Evolutionary conservation across 2,888 invertebrate species (phyloP), one percentile per base, ranked within the genome.

Genomic region (Euspilapteryx auroguttella): DNA sequence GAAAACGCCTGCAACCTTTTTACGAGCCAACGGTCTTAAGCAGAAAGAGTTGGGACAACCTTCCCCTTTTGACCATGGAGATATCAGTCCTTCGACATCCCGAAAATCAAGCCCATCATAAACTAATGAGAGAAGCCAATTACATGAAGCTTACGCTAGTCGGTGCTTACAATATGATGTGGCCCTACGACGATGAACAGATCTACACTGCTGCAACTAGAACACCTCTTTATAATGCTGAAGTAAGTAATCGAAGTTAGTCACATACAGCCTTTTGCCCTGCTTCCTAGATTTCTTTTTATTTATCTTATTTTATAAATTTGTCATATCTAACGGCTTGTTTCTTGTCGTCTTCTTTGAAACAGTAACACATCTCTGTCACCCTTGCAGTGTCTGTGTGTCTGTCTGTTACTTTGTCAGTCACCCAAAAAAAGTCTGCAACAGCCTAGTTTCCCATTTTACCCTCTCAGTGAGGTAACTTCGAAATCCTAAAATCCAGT

Each of bases 1-100:
- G 42, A 30, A 61, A 61, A 39, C 56, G 66, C 4, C 43, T 75
- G 54, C 54, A 68, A 31, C 69, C 65, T 3, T 42, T 52, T 26
- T 27, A 46, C 2, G 29, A 34, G n/a, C 54, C 46, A 0, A 33
- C 55, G 1, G 31, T 44, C 3, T 34, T 59, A 9, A 30, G 39
- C 1, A 37, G 41, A 3, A 61, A 57, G 30, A 75, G 75, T 37
- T 75, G 68, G 68, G 55, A 63, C 25, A 66, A 59, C 30, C 47
- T 71, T 2, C 75, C 73, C 0, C 37, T 63, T 4, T 35, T 75
- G 7, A 49, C 46, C 1, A 37, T 73, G 35, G 50, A 61, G 21
- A 22, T 73, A 7, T 37, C 38, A 5, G 45, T 49, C 0, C 32
- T 37, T 9, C 42, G 56, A 8, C 40, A 66, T 33, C 33, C 39